Evolutionary conservation across 2,113 vertebrate genomes (phyloP).

Genomic region (Petrocephalus zakoni): DNA sequence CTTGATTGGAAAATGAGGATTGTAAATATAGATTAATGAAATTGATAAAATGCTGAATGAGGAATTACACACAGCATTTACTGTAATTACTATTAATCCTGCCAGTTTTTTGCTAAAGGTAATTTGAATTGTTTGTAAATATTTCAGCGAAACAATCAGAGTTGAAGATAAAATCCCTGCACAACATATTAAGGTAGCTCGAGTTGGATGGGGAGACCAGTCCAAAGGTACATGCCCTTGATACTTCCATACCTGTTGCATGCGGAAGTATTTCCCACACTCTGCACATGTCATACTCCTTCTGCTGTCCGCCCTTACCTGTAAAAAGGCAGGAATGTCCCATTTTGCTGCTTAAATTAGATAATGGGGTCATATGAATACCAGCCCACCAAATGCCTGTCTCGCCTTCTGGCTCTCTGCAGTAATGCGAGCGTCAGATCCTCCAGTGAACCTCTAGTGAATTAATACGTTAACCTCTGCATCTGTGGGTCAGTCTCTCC

Average conservation of each 20-base stretch:
- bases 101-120: background rate
- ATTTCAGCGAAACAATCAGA: background rate
- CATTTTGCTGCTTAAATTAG: slow-evolving; percentile 6
- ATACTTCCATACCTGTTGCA: background rate
- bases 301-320: background rate
- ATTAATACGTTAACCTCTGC: slow-evolving; percentile 29
- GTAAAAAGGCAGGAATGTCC: background rate
- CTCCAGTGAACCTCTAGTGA: slow-evolving; percentile 9
- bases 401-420: background rate
- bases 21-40: background rate
- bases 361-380: background rate
- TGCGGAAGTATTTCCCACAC: background rate
- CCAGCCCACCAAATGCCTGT: background rate
- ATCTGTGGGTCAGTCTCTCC: slow-evolving; percentile 9
- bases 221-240: background rate
- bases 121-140: background rate
- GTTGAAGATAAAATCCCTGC: background rate
- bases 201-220: background rate
- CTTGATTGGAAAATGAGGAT: slow-evolving; percentile 12
- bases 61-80: background rate
- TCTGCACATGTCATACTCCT: background rate
- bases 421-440: background rate
- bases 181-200: background rate
- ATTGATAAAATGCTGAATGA: slow-evolving; percentile 7
- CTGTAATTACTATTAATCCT: background rate